Conservation (phyloP, 1,140 invertebrate genomes). For the Brachystomella parvula region DNA sequence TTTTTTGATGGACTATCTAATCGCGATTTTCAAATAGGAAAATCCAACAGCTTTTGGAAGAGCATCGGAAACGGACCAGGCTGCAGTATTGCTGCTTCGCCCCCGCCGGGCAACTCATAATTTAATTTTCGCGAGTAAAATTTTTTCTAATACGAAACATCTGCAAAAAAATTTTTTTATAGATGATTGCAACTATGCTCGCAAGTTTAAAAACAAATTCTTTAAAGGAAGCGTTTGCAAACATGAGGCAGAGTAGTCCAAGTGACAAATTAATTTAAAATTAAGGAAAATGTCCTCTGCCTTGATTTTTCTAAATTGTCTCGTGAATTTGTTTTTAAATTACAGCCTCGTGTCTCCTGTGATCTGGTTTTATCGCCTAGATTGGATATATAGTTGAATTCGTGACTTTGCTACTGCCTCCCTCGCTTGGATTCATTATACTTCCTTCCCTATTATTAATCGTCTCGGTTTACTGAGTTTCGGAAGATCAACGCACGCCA, state of each 20-base stretch:
- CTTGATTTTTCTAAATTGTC: background rate
- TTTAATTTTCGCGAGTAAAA: background rate
- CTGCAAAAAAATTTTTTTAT: background rate
- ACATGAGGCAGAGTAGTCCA: background rate
- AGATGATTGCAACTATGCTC: background rate
- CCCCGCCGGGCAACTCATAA: background rate
- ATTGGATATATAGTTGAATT: background rate
- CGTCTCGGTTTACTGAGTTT: background rate
- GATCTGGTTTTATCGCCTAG: background rate
- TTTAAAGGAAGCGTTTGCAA: background rate
- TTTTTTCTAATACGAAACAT: background rate
- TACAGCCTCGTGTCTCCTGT: background rate
- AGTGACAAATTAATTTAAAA: background rate
- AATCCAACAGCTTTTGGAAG: conserved; percentile 25
- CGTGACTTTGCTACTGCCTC: background rate
- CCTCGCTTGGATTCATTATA: too few relatives aligned
- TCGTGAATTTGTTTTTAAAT: background rate
- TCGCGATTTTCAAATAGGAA: too few relatives aligned
- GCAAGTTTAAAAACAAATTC: background rate
- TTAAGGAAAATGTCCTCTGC: background rate
- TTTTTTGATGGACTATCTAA: too few relatives aligned
- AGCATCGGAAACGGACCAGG: conserved; percentile 25
- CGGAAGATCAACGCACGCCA: too few relatives aligned
- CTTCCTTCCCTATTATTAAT: too few relatives aligned
- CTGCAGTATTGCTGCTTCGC: conserved; percentile 25